These are phyloP conservation scores for Lagorchestes hirsutus DNA, from an alignment of 2,797 vertebrate genomes.

Conservation along the genomic window DNA sequence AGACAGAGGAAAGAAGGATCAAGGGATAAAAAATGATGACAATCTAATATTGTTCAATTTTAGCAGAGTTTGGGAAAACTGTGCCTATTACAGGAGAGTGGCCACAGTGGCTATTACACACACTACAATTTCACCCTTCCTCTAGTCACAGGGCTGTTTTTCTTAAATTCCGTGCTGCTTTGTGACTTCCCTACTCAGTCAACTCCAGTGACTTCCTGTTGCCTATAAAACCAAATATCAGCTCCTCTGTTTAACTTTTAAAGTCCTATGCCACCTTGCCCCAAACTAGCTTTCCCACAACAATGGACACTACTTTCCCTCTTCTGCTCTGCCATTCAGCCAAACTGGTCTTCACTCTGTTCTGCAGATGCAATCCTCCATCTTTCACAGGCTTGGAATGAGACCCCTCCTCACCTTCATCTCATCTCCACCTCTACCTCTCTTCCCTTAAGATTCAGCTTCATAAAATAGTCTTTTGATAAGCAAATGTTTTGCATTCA, in stretches of 20 bases:
- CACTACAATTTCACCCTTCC: conserved; percentile 22
- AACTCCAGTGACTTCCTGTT: not conserved
- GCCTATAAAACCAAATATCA: not conserved
- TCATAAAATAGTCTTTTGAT: no score
- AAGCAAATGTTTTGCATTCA: no score
- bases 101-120: conserved; percentile 14
- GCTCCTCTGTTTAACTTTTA: not conserved
- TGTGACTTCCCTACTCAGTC: not conserved
- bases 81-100: conserved; percentile 8
- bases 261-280: not conserved
- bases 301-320: not conserved
- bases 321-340: not conserved
- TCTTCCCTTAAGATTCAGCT: not conserved
- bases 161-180: conserved; percentile 13
- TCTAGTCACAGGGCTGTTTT: conserved; percentile 14
- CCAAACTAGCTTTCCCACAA: not conserved
- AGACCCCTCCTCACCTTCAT: not conserved
- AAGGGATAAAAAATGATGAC: conserved; percentile 37
- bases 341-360: not conserved
- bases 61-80: conserved; percentile 44
- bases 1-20: conserved; percentile 25
- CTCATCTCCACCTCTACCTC: not conserved
- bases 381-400: not conserved
- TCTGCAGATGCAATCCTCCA: not conserved
- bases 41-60: conserved; percentile 52